phyloP scores from a whole-genome alignment of 2,113 vertebrate genomes.

The Sialia sialis region DNA sequence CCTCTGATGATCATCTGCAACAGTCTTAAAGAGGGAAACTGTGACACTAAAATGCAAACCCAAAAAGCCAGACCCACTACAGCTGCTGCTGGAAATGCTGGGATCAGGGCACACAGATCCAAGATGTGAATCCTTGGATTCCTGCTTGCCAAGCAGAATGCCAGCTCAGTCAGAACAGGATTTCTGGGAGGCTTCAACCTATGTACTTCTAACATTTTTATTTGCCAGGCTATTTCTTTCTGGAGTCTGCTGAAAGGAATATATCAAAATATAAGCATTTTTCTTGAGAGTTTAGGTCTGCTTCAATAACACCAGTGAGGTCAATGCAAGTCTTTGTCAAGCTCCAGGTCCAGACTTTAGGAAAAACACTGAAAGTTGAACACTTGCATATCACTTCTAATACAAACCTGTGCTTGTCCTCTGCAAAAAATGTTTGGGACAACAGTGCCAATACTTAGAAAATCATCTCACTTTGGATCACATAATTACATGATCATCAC shows the following conservation, averaged over 20 bases:
- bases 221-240: neutral
- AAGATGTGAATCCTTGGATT: neutral
- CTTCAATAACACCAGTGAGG: neutral
- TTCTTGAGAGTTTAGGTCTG: neutral
- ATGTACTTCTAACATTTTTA: neutral
- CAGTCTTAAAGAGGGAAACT: neutral
- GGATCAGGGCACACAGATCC: neutral
- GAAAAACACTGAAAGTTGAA: neutral
- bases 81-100: neutral
- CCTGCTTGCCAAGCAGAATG: neutral
- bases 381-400: neutral
- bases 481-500: neutral
- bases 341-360: neutral
- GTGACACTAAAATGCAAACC: neutral
- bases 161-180: neutral
- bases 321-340: neutral
- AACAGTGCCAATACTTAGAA: neutral
- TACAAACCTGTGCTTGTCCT: neutral
- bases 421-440: neutral
- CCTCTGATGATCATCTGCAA: neutral
- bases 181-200: neutral
- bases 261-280: neutral
- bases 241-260: neutral
- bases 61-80: rapidly evolving
- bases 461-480: neutral